Percentiles rank a stretch among this genome's conserved stretches.
These are phyloP conservation scores for Notarius lentiginosus DNA, from an alignment of 2,113 vertebrate species.

Conservation along the genomic window DNA sequence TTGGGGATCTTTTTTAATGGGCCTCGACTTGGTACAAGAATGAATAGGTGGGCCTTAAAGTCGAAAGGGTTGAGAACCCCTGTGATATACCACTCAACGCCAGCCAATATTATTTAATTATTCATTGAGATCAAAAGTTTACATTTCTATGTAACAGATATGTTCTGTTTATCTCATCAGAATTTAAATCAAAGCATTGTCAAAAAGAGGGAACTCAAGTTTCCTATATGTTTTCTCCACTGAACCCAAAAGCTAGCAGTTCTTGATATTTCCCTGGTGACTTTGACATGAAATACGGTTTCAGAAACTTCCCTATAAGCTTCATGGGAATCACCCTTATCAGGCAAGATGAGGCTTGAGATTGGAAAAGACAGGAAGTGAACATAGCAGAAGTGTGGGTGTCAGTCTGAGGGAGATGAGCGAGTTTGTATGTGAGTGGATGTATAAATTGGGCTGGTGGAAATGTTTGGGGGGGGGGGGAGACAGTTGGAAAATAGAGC, in stretches of 20 bases:
- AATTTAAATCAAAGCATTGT: not conserved
- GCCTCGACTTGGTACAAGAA: too few relatives aligned
- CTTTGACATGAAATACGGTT: not conserved
- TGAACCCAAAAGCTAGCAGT: not conserved
- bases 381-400: constrained; percentile 9
- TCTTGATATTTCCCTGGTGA: not conserved
- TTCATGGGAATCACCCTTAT: constrained; percentile 12
- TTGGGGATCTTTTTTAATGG: too few relatives aligned
- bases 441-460: constrained; percentile 6
- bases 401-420: not conserved
- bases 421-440: constrained; percentile 12
- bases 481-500: constrained; percentile 8
- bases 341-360: constrained; percentile 42
- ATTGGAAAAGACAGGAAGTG: constrained; percentile 38
- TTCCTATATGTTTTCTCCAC: not conserved
- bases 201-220: not conserved
- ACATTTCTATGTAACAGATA: not conserved
- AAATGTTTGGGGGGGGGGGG: not conserved
- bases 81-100: too few relatives aligned
- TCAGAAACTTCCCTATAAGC: not conserved
- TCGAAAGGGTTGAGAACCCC: too few relatives aligned
- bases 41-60: too few relatives aligned
- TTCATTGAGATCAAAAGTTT: not conserved
- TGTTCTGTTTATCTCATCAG: not conserved
- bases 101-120: too few relatives aligned